Conservation (phyloP, 2,113 vertebrate genomes). For the Todiramphus saurophagus region DNA sequence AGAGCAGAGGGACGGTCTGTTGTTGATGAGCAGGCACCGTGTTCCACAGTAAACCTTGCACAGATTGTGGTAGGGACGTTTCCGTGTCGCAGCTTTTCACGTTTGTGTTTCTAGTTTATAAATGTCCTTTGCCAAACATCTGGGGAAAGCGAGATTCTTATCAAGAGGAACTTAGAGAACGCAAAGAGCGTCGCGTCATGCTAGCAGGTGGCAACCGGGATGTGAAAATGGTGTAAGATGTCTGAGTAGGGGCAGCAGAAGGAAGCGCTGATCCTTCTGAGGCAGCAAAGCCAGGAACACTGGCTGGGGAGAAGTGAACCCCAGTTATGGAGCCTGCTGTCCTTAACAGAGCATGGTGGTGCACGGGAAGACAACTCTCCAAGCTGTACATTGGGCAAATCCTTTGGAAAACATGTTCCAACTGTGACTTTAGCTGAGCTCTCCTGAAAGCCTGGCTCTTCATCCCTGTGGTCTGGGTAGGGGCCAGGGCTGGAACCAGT, state of each 20-base stretch:
- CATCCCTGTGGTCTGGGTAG: constrained; percentile 37
- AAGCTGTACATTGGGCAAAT: background rate
- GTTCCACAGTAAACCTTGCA: background rate
- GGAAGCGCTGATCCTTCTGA: background rate
- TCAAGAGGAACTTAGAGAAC: background rate
- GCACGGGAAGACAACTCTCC: background rate
- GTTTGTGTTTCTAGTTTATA: background rate
- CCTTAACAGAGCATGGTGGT: background rate
- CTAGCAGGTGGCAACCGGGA: background rate
- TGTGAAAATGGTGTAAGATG: background rate
- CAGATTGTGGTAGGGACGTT: background rate
- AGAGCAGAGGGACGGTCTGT: background rate
- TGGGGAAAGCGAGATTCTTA: background rate
- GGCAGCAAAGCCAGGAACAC: background rate
- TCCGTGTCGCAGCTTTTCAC: background rate
- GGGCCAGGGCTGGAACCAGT: constrained; percentile 35
- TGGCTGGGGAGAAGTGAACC: background rate
- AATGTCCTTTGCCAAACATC: background rate
- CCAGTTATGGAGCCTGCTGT: background rate
- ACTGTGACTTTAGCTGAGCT: background rate
- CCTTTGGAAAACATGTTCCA: background rate
- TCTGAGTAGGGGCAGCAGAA: background rate
- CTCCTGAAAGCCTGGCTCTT: background rate
- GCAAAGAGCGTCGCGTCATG: accelerated
- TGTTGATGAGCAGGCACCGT: background rate